A percentile compares a stretch with the other conserved stretches of the same genome.
These are phyloP conservation scores for Smittia sp. DNA, from an alignment of 2,888 invertebrate genomes.

Conservation along the genomic window DNA sequence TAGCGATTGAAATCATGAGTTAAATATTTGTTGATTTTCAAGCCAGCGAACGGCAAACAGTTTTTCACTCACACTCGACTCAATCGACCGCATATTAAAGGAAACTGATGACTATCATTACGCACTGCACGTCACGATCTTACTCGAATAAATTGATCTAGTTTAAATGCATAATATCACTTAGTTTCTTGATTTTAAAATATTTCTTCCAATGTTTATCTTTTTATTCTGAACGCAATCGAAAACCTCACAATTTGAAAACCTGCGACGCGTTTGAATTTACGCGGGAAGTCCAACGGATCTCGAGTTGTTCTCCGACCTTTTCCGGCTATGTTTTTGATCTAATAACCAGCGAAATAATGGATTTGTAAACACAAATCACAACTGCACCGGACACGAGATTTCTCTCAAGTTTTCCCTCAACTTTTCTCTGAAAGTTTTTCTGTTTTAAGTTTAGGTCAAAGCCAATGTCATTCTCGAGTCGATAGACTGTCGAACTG, in stretches of 20 bases:
- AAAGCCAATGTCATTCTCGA: too few species aligned
- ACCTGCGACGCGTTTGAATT: neutral
- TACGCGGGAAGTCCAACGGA: neutral
- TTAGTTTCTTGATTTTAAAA: neutral
- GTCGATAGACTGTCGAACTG: too few species aligned
- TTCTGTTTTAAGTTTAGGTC: too few species aligned
- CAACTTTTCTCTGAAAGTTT: too few species aligned
- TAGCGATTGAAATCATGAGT: neutral
- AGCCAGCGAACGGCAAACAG: neutral
- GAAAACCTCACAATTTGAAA: neutral
- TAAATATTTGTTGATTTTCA: neutral
- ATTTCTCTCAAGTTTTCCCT: too few species aligned
- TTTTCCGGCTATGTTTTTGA: neutral
- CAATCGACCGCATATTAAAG: neutral
- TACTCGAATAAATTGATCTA: neutral
- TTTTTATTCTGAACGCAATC: neutral
- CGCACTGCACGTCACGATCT: neutral
- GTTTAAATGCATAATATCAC: neutral
- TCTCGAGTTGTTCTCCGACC: too few species aligned
- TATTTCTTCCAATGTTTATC: neutral
- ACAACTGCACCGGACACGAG: too few species aligned
- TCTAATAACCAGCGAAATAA: neutral
- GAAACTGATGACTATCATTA: neutral
- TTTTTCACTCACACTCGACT: neutral
- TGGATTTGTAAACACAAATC: neutral